Base-by-base conservation (phyloP, 2,113 vertebrate species). In the Pycnonotus jocosus region DNA sequence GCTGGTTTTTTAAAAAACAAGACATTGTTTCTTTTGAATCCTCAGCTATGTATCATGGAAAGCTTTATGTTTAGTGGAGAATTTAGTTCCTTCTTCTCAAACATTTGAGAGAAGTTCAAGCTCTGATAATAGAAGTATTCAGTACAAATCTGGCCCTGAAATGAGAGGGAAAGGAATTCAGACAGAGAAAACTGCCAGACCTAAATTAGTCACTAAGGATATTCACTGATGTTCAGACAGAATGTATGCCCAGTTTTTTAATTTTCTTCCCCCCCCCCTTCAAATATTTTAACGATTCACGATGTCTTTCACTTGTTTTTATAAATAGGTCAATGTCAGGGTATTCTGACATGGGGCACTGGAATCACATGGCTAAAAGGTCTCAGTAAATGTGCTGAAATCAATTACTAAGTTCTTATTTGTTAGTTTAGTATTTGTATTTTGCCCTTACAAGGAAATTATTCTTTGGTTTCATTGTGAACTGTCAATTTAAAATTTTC, bases 51-150 rank as follows among this genome's bases (percentile, higher is more conserved):
- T 40, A 37, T 44, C 42, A 65, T 15, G 25, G 38, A 72, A 84
- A 60, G 27, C 37, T 71, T 78, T 86, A 74, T 24, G 7, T 84
- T 86, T 93, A 88, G 44, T 38, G 12, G 6, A 78, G 38, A 78
- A 56, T 83, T 79, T 79, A 81, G 7, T 58, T 81, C 12, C 25
- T 90, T 70, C 64, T 78, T 20, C 60, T 92, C 24, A 44, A 44
- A 56, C 42, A 69, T 48, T 88, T 81, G 56, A 91, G 47, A 81
- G 56, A 54, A 64, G n/a, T 84, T 88, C 38, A 79, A 84, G 74
- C 11, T 58, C 73, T 88, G 65, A 12, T 47, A 88, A 81, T 51
- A 72, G 64, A 92, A 94, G 69, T 77, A 88, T 62, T 93, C 82
- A 56, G 13, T 44, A 66, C 24, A 84, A 92, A 81, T 31, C 44